Evolutionary conservation across 2,888 invertebrate genomes (phyloP).

Genomic region (Caenorhabditis plicata): DNA sequence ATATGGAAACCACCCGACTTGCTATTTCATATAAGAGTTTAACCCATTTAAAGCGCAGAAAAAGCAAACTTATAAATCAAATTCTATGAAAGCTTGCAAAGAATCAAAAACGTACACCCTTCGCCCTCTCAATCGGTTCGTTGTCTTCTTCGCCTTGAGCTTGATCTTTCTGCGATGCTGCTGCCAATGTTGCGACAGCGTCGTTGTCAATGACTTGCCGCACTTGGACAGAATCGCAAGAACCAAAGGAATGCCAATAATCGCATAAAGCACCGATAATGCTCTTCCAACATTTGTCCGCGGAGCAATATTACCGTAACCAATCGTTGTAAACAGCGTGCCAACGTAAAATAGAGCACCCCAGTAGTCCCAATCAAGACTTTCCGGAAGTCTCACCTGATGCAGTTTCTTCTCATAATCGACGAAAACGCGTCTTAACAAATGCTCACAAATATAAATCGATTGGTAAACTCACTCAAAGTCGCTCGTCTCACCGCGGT

Average conservation of each 20-base stretch:
- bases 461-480: constrained; percentile 15
- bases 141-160: constrained; percentile 25
- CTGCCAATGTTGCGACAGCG: constrained; percentile 41
- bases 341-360: constrained; percentile 68
- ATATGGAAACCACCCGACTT: no score
- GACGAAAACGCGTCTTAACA: constrained; percentile 45
- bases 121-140: constrained; percentile 28
- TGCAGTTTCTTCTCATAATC: constrained; percentile 48
- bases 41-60: no score
- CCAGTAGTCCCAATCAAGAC: constrained; percentile 65
- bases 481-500: neutral
- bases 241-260: constrained; percentile 80
- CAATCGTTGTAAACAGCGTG: constrained; percentile 69
- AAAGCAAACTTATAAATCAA: neutral
- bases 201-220: constrained; percentile 75
- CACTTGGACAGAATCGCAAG: constrained; percentile 84
- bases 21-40: no score
- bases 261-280: constrained; percentile 86
- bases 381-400: constrained; percentile 53
- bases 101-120: constrained; percentile 6
- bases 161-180: constrained; percentile 34
- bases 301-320: constrained; percentile 88
- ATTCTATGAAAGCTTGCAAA: no score
- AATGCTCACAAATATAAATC: neutral
- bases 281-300: constrained; percentile 81